Evolutionary conservation across 35 echinoderm and acorn worm genomes (phyloP).

Genomic region (Anneissia japonica): DNA sequence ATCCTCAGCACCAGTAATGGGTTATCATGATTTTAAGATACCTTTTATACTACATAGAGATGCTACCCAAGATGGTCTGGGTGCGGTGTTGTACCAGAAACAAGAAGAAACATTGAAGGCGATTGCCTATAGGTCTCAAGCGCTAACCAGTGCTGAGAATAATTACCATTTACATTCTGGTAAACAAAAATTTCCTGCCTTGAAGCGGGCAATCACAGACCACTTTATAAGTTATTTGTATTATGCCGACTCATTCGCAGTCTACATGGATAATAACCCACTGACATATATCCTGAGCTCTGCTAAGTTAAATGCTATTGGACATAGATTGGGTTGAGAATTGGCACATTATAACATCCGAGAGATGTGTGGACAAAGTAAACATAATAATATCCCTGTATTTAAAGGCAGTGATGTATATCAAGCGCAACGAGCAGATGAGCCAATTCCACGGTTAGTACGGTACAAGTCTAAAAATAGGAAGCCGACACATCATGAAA

Average conservation of each 20-base stretch:
- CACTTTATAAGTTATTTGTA: constrained; percentile 25
- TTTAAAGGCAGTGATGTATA: no score
- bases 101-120: constrained; percentile 27
- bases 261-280: constrained; percentile 69
- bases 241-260: constrained; percentile 17
- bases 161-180: constrained; percentile 65
- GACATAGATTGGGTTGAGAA: constrained; percentile 58
- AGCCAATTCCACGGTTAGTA: no score
- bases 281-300: constrained; percentile 50
- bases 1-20: constrained; percentile 36
- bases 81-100: constrained; percentile 62
- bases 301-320: constrained; percentile 61
- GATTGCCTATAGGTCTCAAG: constrained; percentile 39
- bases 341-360: constrained; percentile 40
- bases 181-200: constrained; percentile 44
- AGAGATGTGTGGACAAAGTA: no score
- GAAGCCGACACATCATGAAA: no score
- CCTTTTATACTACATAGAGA: constrained; percentile 62
- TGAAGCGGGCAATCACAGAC: constrained; percentile 45
- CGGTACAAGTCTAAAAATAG: no score
- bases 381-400: no score
- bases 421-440: no score
- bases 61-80: constrained; percentile 52
- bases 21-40: constrained; percentile 36
- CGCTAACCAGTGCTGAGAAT: constrained; percentile 40